Evolutionary conservation across 2,113 vertebrate species (phyloP).

Genomic region (Salvelinus sp.): DNA sequence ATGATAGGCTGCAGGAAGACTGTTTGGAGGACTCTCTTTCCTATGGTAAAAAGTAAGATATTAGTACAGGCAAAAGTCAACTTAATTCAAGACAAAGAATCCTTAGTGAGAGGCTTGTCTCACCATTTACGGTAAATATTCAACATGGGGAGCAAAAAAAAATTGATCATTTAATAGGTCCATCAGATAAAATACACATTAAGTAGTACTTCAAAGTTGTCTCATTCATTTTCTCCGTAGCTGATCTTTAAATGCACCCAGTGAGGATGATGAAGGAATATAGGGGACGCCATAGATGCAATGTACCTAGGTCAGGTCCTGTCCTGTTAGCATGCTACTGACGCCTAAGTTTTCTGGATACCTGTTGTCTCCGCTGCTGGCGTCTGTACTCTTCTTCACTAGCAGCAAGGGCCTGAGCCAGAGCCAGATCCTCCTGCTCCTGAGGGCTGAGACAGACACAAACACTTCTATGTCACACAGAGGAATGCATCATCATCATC

Average conservation of each 20-base stretch:
- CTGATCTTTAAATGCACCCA: slow-evolving; percentile 23
- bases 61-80: slow-evolving; percentile 34
- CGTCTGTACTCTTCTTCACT: slow-evolving; percentile 91
- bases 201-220: background rate
- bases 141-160: slow-evolving; percentile 9
- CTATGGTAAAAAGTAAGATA: slow-evolving; percentile 41
- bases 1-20: slow-evolving; percentile 74
- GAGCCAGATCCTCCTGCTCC: slow-evolving; percentile 93
- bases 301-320: slow-evolving; percentile 68
- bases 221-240: background rate
- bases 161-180: too few relatives aligned
- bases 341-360: slow-evolving; percentile 73
- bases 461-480: background rate
- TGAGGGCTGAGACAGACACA: slow-evolving; percentile 80
- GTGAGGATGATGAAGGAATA: slow-evolving; percentile 19
- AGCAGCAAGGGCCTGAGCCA: slow-evolving; percentile 91
- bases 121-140: slow-evolving; percentile 38
- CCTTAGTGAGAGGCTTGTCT: slow-evolving; percentile 44
- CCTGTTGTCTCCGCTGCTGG: slow-evolving; percentile 84
- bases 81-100: background rate
- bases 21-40: slow-evolving; percentile 66
- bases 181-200: background rate
- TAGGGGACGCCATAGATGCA: slow-evolving; percentile 32
- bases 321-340: slow-evolving; percentile 72
- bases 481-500: background rate